phyloP scores from a whole-genome alignment of 2,888 invertebrate species.

The Abrostola tripartita region DNA sequence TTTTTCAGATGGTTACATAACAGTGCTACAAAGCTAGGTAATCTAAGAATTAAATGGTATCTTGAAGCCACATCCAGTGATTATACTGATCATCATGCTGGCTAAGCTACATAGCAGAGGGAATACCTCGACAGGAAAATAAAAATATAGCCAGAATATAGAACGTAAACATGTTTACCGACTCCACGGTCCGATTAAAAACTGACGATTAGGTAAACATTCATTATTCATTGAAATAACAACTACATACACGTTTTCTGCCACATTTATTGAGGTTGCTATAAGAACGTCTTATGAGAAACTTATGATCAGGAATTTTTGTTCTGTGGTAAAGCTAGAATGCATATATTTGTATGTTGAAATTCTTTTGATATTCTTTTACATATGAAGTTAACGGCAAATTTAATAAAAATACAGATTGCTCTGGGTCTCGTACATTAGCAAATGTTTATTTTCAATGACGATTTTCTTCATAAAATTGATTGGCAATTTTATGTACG shows the following conservation, averaged over 20 bases:
- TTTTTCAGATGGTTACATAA: too few relatives aligned
- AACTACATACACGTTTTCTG: conserved; percentile 37
- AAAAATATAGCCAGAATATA: conserved; percentile 79
- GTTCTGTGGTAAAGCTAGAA: background rate
- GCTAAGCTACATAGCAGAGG: conserved; percentile 74
- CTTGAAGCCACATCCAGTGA: conserved; percentile 61
- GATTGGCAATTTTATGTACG: conserved; percentile 30
- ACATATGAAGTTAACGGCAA: too few relatives aligned
- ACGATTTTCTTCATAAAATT: conserved; percentile 13
- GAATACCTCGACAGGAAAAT: conserved; percentile 80
- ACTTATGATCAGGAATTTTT: background rate
- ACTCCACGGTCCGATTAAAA: conserved; percentile 77
- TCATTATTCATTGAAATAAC: conserved; percentile 66
- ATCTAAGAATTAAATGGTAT: background rate
- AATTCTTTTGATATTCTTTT: too few relatives aligned
- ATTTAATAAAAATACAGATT: background rate
- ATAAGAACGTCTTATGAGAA: conserved; percentile 1
- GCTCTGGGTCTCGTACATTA: background rate
- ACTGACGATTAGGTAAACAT: conserved; percentile 72
- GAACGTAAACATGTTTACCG: conserved; percentile 86
- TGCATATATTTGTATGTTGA: too few relatives aligned
- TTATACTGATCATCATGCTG: conserved; percentile 60
- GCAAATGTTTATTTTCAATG: conserved; percentile 35
- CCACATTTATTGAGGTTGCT: conserved; percentile 18
- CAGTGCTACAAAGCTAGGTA: too few relatives aligned